Conservation (phyloP, 1,140 invertebrate genomes). For the Venustaconcha ellipsiformis region DNA sequence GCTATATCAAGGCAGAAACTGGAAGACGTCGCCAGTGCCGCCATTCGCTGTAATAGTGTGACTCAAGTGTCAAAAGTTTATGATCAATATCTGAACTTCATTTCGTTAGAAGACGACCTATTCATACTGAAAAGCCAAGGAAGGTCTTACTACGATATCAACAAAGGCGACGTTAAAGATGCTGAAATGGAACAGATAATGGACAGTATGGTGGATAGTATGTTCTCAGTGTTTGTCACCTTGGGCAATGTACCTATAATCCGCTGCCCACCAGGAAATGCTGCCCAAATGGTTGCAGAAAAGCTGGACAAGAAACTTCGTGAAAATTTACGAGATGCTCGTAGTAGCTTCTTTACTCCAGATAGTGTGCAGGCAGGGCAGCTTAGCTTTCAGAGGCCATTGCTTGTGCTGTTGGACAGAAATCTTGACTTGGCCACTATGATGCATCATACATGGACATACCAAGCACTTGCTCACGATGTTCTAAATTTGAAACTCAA, state of each 20-base stretch:
- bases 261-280: constrained; percentile 93
- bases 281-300: constrained; percentile 97
- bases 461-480: constrained; percentile 93
- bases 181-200: constrained; percentile 96
- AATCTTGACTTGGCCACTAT: constrained; percentile 98
- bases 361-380: constrained; percentile 80
- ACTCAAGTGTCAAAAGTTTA: constrained; percentile 89
- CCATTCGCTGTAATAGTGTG: constrained; percentile 82
- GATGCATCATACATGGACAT: constrained; percentile 99
- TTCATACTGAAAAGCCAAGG: constrained; percentile 95
- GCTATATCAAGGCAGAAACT: constrained; percentile 94
- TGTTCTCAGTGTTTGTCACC: constrained; percentile 98
- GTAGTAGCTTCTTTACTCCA: constrained; percentile 94
- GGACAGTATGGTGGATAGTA: constrained; percentile 94
- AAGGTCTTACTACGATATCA: constrained; percentile 96
- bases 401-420: constrained; percentile 93
- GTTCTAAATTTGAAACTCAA: constrained; percentile 93
- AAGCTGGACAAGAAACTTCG: constrained; percentile 97
- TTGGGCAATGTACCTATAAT: constrained; percentile 95
- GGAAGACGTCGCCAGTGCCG: constrained; percentile 94
- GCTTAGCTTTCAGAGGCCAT: constrained; percentile 90
- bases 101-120: constrained; percentile 97
- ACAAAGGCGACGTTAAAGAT: constrained; percentile 94
- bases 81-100: constrained; percentile 97
- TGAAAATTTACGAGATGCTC: constrained; percentile 95